phyloP scores from a whole-genome alignment of 2,113 vertebrate species.

The Triplophysa siluroides region DNA sequence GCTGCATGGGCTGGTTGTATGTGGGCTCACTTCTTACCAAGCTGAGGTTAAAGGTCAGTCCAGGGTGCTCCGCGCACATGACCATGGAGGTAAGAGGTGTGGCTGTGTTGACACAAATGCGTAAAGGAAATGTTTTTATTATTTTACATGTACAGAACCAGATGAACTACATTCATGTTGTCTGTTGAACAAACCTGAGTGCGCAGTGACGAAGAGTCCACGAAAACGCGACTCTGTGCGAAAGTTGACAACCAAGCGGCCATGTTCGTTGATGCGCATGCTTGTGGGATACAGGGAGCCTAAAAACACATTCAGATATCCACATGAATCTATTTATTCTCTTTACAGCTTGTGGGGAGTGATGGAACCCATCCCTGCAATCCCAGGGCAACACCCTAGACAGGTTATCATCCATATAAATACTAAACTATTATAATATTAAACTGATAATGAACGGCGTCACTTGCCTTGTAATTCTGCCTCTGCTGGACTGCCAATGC shows the following conservation, averaged over 20 bases:
- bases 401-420: background rate
- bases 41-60: conserved; percentile 79
- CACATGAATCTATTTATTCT: background rate
- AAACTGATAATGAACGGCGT: background rate
- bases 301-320: conserved; percentile 50
- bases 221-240: conserved; percentile 83
- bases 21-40: conserved; percentile 76
- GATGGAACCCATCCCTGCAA: no score
- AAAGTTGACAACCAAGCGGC: conserved; percentile 84
- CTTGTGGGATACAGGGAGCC: conserved; percentile 86
- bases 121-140: no score
- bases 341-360: no score
- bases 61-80: conserved; percentile 75
- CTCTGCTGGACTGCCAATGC: conserved; percentile 82
- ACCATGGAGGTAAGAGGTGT: conserved; percentile 75
- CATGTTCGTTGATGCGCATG: conserved; percentile 83
- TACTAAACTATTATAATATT: background rate
- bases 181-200: conserved; percentile 73
- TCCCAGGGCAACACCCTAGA: no score
- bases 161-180: no score
- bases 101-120: conserved; percentile 60
- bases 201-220: conserved; percentile 81
- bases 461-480: conserved; percentile 80
- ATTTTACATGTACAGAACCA: background rate
- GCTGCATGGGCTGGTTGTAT: conserved; percentile 80